Evolutionary conservation across 2,113 vertebrate species (phyloP).

Genomic region (Pao palembangensis): DNA sequence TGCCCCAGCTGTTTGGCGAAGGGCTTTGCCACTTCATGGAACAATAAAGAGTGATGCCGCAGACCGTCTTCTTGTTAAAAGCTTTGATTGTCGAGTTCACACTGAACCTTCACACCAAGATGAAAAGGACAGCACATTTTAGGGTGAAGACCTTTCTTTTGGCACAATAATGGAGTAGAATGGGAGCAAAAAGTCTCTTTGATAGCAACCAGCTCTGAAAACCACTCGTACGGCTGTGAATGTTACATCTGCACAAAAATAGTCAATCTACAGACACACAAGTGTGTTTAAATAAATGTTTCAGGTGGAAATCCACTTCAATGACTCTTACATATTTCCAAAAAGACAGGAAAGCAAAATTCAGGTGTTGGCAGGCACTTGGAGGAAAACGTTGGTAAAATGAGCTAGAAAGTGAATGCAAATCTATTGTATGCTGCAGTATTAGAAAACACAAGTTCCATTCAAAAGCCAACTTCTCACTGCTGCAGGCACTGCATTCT

Average conservation of each 20-base stretch:
- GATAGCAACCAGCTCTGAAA: constrained; percentile 16
- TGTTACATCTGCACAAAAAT: constrained; percentile 8
- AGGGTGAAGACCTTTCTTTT: constrained; percentile 40
- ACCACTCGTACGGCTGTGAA: neutral
- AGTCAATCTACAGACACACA: neutral
- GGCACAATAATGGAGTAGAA: constrained; percentile 15
- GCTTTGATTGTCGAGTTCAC: constrained; percentile 29
- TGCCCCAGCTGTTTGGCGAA: constrained; percentile 47
- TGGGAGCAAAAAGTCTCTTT: constrained; percentile 23
- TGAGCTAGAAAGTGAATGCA: neutral
- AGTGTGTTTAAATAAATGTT: too few relatives aligned
- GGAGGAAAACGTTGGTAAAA: neutral
- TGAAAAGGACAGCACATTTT: constrained; percentile 52
- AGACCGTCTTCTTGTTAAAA: constrained; percentile 54
- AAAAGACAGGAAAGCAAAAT: neutral
- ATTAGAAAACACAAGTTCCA: constrained; percentile 1
- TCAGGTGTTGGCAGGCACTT: neutral
- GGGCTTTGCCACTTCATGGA: constrained; percentile 58
- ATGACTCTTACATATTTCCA: neutral
- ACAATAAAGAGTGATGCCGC: constrained; percentile 47
- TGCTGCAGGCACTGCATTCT: constrained; percentile 11
- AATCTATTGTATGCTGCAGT: neutral
- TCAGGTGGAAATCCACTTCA: neutral
- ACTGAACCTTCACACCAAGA: constrained; percentile 45
- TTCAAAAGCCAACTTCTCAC: constrained; percentile 16